These are phyloP conservation scores for Ectobius pallidus DNA, from an alignment of 2,888 invertebrate genomes.

Conservation along the genomic window DNA sequence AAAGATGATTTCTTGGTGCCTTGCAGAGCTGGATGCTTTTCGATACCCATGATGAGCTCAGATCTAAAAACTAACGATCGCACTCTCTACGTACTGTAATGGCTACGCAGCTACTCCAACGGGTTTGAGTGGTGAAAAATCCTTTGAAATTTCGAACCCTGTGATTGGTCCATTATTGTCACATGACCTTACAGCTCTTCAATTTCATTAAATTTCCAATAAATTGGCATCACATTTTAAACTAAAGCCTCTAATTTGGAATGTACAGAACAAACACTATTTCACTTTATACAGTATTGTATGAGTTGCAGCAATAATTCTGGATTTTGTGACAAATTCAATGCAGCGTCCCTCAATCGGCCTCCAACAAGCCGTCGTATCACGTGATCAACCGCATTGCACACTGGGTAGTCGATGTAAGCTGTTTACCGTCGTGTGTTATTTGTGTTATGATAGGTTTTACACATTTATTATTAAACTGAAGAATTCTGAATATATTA, in stretches of 20 bases:
- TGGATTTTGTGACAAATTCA: slow-evolving; percentile 30
- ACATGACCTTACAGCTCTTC: slow-evolving; percentile 47
- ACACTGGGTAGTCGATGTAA: slow-evolving; percentile 34
- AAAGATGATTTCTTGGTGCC: slow-evolving; percentile 55
- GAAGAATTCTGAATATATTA: no score
- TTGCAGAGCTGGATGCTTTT: slow-evolving; percentile 58
- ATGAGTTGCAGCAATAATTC: background rate
- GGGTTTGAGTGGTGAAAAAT: slow-evolving; percentile 49
- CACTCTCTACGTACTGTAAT: slow-evolving; percentile 55
- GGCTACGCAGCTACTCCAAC: slow-evolving; percentile 55
- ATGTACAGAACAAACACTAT: background rate
- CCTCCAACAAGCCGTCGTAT: slow-evolving; percentile 30
- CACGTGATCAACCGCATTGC: slow-evolving; percentile 38
- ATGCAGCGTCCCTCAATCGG: slow-evolving; percentile 37
- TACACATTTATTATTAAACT: no score
- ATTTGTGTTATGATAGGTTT: no score
- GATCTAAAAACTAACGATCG: slow-evolving; percentile 54
- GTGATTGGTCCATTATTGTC: slow-evolving; percentile 50
- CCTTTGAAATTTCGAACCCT: slow-evolving; percentile 49
- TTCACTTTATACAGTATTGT: background rate
- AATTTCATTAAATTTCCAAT: slow-evolving; percentile 34
- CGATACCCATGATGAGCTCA: slow-evolving; percentile 58
- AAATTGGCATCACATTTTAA: slow-evolving; percentile 15
- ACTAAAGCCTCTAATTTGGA: background rate
- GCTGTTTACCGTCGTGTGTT: background rate